phyloP scores from a whole-genome alignment of 2,888 invertebrate species.

The Acrocera orbiculus region DNA sequence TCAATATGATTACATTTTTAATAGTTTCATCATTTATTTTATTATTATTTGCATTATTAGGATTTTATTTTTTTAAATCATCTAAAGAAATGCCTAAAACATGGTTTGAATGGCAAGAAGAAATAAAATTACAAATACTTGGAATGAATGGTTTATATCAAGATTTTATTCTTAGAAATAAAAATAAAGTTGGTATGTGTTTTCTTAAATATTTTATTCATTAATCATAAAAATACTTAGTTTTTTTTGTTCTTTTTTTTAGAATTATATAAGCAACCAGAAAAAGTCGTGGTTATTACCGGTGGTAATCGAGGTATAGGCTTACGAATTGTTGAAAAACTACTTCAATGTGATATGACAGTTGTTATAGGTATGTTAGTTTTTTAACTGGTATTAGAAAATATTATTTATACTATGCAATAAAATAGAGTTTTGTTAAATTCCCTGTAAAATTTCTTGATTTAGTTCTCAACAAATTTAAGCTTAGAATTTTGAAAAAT shows the following conservation, averaged over 20 bases:
- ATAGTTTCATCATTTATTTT: too few species aligned
- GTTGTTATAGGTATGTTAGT: constrained; percentile 47
- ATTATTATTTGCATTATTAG: constrained; percentile 16
- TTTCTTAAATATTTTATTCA: too few species aligned
- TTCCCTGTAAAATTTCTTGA: too few species aligned
- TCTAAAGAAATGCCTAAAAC: constrained; percentile 28
- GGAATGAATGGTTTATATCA: constrained; percentile 24
- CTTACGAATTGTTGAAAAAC: constrained; percentile 51
- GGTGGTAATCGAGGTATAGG: constrained; percentile 81
- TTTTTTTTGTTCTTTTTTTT: constrained; percentile 16
- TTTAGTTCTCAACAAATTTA: too few species aligned
- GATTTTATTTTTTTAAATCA: constrained; percentile 26
- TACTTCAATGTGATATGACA: constrained; percentile 57
- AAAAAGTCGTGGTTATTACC: constrained; percentile 62
- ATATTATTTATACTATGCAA: too few species aligned
- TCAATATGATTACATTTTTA: too few species aligned
- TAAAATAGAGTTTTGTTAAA: too few species aligned
- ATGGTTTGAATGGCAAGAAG: constrained; percentile 29
- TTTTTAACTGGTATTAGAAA: too few species aligned
- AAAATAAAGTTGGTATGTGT: constrained; percentile 27
- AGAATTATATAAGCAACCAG: constrained; percentile 46
- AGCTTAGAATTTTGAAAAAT: too few species aligned
- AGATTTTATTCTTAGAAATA: constrained; percentile 20
- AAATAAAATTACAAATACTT: constrained; percentile 25
- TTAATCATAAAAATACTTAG: not conserved